Conservation (phyloP, 2,113 vertebrate species). For the Peromyscus leucopus region DNA sequence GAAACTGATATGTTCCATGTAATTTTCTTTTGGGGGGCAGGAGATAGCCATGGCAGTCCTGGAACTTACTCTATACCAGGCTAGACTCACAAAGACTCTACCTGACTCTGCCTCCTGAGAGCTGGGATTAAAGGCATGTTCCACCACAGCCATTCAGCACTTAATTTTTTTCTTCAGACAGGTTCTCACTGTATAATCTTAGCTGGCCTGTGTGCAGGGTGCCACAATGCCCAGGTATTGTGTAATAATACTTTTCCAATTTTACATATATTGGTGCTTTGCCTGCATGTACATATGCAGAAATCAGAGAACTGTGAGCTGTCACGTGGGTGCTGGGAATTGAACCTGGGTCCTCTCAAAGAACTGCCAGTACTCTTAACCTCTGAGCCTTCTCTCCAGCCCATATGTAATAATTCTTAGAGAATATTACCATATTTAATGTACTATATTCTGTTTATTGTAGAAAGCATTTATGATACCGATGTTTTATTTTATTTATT, state of each 20-base stretch:
- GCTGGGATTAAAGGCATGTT: neutral
- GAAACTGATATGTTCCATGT: too few species aligned
- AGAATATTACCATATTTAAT: neutral
- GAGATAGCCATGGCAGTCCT: neutral
- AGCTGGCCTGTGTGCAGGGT: too few species aligned
- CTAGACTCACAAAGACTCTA: neutral
- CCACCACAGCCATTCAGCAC: neutral
- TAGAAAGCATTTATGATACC: neutral
- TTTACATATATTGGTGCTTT: too few species aligned
- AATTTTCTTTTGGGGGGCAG: neutral
- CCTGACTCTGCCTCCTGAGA: neutral
- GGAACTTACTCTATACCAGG: neutral
- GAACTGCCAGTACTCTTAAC: too few species aligned
- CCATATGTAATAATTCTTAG: neutral
- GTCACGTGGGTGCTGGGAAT: too few species aligned
- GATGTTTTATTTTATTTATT: neutral
- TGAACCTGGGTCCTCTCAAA: too few species aligned
- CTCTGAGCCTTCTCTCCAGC: too few species aligned
- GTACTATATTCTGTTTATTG: neutral
- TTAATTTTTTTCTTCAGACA: neutral
- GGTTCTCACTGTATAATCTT: neutral
- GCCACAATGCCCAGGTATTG: neutral
- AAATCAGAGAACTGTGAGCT: too few species aligned
- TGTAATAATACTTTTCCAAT: neutral
- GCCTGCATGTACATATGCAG: too few species aligned